These are phyloP conservation scores for Pterobdella sp. DNA, from an alignment of 2,888 invertebrate genomes.

Conservation along the genomic window DNA sequence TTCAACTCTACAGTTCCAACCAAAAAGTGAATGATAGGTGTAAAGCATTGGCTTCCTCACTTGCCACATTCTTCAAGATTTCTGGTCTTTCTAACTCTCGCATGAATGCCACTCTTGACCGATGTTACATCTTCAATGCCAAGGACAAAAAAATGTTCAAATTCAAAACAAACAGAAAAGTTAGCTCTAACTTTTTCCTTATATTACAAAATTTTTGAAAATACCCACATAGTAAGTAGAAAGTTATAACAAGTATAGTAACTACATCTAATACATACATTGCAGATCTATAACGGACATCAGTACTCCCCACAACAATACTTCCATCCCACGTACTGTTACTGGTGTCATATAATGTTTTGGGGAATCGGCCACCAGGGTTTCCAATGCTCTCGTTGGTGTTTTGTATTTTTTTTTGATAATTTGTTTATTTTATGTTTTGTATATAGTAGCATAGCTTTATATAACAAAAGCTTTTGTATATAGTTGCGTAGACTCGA, in stretches of 20 bases:
- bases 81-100: conserved; percentile 59
- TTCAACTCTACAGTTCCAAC: conserved; percentile 23
- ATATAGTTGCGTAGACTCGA: neutral
- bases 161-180: conserved; percentile 32
- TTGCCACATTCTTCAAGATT: conserved; percentile 73
- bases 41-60: conserved; percentile 65
- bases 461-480: neutral
- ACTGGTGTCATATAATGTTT: conserved; percentile 81
- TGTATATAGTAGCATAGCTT: neutral
- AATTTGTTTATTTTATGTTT: neutral
- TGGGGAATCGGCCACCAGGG: conserved; percentile 95
- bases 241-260: no score
- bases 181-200: neutral
- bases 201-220: neutral
- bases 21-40: conserved; percentile 40
- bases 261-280: neutral
- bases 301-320: conserved; percentile 80
- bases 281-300: conserved; percentile 63
- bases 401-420: conserved; percentile 3
- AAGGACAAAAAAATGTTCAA: conserved; percentile 69
- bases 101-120: conserved; percentile 60
- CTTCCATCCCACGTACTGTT: conserved; percentile 80
- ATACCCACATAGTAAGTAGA: no score
- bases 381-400: conserved; percentile 81
- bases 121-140: conserved; percentile 74